Evolutionary conservation across 2,113 vertebrate species (phyloP).

Genomic region (Jacana jacana): DNA sequence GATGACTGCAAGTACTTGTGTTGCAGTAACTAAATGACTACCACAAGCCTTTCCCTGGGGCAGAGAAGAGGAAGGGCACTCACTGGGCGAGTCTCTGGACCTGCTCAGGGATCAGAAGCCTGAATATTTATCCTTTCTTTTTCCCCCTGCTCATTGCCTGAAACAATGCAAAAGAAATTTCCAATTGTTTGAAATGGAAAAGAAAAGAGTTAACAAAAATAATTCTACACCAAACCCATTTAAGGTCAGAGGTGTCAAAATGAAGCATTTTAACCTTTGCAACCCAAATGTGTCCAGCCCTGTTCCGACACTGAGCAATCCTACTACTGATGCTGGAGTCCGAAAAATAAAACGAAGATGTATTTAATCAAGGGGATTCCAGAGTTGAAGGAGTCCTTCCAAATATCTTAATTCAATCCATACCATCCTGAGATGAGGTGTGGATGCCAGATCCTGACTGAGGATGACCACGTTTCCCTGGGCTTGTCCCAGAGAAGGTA

Average conservation of each 20-base stretch:
- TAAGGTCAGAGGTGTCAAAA: background rate
- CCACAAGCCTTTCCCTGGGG: background rate
- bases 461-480: background rate
- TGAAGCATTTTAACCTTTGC: background rate
- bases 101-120: background rate
- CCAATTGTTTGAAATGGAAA: background rate
- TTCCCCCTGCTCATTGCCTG: fast-evolving
- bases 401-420: background rate
- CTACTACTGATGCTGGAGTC: background rate
- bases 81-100: background rate
- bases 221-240: background rate
- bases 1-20: too few species aligned
- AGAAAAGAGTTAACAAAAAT: background rate
- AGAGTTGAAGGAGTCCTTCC: background rate
- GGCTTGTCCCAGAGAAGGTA: background rate
- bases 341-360: background rate
- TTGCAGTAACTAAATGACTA: fast-evolving
- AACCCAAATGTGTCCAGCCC: background rate
- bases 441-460: background rate
- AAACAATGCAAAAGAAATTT: background rate
- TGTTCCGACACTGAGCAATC: background rate
- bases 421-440: background rate
- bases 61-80: background rate
- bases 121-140: background rate
- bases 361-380: background rate